These are phyloP conservation scores for Sula dactylatra DNA, from an alignment of 2,113 vertebrate species.

Conservation along the genomic window DNA sequence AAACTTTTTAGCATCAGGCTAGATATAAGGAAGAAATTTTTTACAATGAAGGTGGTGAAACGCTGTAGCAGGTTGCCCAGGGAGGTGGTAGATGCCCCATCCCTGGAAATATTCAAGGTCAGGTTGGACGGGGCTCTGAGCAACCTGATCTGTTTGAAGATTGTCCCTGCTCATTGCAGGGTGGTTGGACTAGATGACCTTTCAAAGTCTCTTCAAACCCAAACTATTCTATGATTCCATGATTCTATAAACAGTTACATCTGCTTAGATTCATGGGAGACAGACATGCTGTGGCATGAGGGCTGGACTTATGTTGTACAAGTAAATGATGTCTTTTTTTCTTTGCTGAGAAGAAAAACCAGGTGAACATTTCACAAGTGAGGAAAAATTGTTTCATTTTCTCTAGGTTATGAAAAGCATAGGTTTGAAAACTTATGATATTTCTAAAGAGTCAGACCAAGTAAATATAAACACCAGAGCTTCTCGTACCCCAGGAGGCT, in stretches of 20 bases:
- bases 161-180: not conserved
- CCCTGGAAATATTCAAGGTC: not conserved
- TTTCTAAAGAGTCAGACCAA: not conserved
- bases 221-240: not conserved
- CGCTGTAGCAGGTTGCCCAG: not conserved
- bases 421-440: not conserved
- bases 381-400: not conserved
- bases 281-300: not conserved
- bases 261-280: not conserved
- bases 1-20: not conserved
- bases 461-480: not conserved
- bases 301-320: not conserved
- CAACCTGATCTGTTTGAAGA: not conserved
- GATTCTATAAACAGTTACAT: not conserved
- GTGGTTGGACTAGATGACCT: not conserved
- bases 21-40: not conserved
- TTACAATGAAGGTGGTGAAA: not conserved
- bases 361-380: not conserved
- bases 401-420: not conserved
- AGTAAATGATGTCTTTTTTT: not conserved
- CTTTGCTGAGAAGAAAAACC: not conserved
- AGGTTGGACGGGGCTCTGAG: not conserved
- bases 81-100: not conserved
- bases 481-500: not conserved
- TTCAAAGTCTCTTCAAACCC: not conserved